These are phyloP conservation scores for Mustelus asterias DNA, from an alignment of 2,113 vertebrate genomes.

Conservation along the genomic window DNA sequence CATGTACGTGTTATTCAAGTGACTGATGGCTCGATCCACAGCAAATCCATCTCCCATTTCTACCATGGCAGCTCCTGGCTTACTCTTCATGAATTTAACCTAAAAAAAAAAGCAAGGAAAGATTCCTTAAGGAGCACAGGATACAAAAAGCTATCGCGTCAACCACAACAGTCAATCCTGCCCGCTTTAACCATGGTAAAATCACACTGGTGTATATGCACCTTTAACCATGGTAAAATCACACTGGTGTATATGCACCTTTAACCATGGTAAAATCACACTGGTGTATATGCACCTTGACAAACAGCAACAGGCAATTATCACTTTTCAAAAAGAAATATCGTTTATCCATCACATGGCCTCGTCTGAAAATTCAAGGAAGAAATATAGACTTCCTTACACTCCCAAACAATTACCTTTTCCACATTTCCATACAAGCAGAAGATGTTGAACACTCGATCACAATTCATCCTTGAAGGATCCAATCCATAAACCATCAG, in stretches of 20 bases:
- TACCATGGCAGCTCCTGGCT: constrained; percentile 89
- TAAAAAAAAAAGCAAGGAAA: constrained; percentile 41
- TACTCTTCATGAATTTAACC: constrained; percentile 97
- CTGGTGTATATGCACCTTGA: too few species aligned
- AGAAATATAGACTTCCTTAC: neutral
- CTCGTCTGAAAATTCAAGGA: neutral
- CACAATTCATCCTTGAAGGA: constrained; percentile 78
- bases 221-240: too few species aligned
- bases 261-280: neutral
- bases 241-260: too few species aligned
- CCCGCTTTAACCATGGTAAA: too few species aligned
- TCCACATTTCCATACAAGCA: constrained; percentile 88
- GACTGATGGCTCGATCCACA: constrained; percentile 82
- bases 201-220: too few species aligned
- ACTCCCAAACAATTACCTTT: constrained; percentile 61
- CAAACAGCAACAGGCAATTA: neutral
- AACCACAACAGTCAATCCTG: neutral
- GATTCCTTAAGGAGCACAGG: neutral
- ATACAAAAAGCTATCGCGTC: neutral
- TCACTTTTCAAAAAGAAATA: neutral
- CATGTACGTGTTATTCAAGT: constrained; percentile 91
- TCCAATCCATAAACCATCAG: constrained; percentile 89
- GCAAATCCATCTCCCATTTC: constrained; percentile 94
- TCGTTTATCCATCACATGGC: neutral
- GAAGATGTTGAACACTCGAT: constrained; percentile 86